Percentiles rank a stretch among this genome's conserved stretches.
phyloP scores from a whole-genome alignment of 2,113 vertebrate species.

The Cynocephalus volans region DNA sequence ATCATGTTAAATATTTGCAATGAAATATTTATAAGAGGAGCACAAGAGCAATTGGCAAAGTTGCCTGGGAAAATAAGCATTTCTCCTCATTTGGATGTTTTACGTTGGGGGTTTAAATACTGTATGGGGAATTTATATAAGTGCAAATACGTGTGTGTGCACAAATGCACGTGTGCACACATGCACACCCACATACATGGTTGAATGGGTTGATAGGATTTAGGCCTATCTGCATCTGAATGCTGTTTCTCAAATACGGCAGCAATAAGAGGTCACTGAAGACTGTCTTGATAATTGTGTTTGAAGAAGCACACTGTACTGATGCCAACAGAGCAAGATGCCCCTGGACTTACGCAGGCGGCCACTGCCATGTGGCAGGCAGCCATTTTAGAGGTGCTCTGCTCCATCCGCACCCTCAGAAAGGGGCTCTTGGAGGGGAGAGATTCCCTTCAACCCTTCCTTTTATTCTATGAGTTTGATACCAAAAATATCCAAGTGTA shows the following conservation, averaged over 20 bases:
- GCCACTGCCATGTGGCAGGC: background rate
- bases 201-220: constrained; percentile 92
- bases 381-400: constrained; percentile 74
- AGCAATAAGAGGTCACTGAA: constrained; percentile 88
- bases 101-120: constrained; percentile 75
- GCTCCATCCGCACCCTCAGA: background rate
- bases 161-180: background rate
- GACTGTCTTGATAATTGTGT: constrained; percentile 88
- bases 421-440: background rate
- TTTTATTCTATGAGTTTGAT: background rate
- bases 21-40: constrained; percentile 94
- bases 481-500: background rate
- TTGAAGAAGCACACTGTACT: constrained; percentile 76
- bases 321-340: constrained; percentile 53
- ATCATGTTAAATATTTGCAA: constrained; percentile 92
- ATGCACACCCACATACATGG: constrained; percentile 79
- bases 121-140: constrained; percentile 48
- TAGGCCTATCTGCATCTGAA: constrained; percentile 97
- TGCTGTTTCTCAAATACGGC: constrained; percentile 88
- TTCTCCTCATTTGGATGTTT: constrained; percentile 80
- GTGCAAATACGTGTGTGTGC: constrained; percentile 78
- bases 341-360: background rate
- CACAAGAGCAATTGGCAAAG: constrained; percentile 86
- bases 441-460: background rate
- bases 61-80: constrained; percentile 88